Conservation (phyloP, 2,888 invertebrate genomes). For the Cheilosia pagana region DNA sequence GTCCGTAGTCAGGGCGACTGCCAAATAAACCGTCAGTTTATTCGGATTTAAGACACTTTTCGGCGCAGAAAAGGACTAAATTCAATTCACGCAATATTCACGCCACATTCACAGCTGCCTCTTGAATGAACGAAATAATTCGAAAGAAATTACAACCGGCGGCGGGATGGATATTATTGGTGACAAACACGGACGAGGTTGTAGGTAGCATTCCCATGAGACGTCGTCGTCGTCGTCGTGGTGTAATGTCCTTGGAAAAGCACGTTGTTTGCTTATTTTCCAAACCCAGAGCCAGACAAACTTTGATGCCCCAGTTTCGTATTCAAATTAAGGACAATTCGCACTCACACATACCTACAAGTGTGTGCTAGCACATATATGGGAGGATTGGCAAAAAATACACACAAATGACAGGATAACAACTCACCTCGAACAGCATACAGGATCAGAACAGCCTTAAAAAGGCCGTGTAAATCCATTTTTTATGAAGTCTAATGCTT, state of each 20-base stretch:
- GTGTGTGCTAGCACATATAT: conserved; percentile 4
- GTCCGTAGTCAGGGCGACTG: conserved; percentile 22
- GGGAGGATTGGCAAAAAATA: conserved; percentile 21
- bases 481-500: conserved; percentile 83
- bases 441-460: conserved; percentile 84
- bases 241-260: conserved; percentile 38
- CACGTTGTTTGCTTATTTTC: conserved; percentile 57
- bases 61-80: conserved; percentile 41
- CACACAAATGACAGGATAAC: conserved; percentile 69
- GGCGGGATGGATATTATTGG: conserved; percentile 11
- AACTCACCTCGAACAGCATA: conserved; percentile 83
- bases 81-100: conserved; percentile 46
- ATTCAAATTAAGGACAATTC: conserved; percentile 53
- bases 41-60: conserved; percentile 56
- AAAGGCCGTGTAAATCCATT: conserved; percentile 84
- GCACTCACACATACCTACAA: conserved; percentile 3
- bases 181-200: conserved; percentile 17
- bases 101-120: conserved; percentile 19
- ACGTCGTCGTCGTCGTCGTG: background rate
- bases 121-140: conserved; percentile 1
- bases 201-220: conserved; percentile 1
- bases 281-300: conserved; percentile 49
- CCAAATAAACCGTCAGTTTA: conserved; percentile 64
- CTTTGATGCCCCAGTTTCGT: conserved; percentile 44
- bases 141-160: background rate